Conservation (phyloP, 1,140 invertebrate species). For the Papilio dardanus region DNA sequence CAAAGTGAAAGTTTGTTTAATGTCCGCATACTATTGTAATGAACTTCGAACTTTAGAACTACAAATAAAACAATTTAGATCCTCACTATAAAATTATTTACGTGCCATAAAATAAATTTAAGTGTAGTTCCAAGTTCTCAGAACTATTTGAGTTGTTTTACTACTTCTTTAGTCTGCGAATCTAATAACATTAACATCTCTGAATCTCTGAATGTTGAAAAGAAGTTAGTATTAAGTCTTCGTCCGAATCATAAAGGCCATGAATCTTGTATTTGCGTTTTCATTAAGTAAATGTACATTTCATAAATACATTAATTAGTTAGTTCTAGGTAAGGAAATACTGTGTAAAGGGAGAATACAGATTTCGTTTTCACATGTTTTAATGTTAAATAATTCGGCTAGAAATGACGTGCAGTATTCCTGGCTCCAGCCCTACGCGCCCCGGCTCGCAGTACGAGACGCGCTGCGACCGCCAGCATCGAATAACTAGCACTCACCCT, state of each 20-base stretch:
- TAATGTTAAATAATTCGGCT: too few relatives aligned
- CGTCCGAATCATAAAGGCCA: conserved; percentile 21
- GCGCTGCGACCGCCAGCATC: too few relatives aligned
- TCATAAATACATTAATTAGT: neutral
- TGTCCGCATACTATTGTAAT: neutral
- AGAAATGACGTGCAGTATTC: too few relatives aligned
- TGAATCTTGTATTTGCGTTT: conserved; percentile 22
- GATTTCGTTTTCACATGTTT: too few relatives aligned
- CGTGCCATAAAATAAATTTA: conserved; percentile 24
- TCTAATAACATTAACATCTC: conserved; percentile 21
- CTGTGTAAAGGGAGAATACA: neutral
- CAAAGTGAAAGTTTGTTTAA: neutral
- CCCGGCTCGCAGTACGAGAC: too few relatives aligned
- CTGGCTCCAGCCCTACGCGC: too few relatives aligned
- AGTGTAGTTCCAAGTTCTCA: conserved; percentile 19
- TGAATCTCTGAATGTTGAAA: conserved; percentile 10
- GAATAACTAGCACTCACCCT: too few relatives aligned
- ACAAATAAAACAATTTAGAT: conserved; percentile 18
- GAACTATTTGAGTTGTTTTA: conserved; percentile 19
- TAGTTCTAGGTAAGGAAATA: neutral
- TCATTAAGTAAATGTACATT: conserved; percentile 10
- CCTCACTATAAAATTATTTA: conserved; percentile 15
- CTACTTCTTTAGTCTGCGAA: conserved; percentile 1
- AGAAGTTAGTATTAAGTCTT: conserved; percentile 15
- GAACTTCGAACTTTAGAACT: neutral